phyloP scores from a whole-genome alignment of 2,888 invertebrate genomes.

The Rhingia rostrata region DNA sequence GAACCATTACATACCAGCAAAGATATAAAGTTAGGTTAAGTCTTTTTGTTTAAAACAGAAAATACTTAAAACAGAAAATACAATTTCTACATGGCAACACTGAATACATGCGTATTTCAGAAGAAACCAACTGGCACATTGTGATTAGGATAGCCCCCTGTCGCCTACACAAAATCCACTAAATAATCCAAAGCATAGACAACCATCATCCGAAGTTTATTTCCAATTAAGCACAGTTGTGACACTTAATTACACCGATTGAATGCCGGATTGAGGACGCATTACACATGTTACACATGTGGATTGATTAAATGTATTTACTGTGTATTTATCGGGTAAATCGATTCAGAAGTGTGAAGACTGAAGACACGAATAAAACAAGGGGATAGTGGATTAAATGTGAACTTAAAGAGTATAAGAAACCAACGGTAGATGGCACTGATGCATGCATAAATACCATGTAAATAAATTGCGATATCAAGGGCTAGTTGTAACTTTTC shows the following conservation, averaged over 20 bases:
- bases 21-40: too few relatives aligned
- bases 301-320: conserved; percentile 55
- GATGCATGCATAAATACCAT: too few relatives aligned
- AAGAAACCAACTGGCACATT: conserved; percentile 49
- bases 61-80: background rate
- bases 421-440: too few relatives aligned
- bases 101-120: conserved; percentile 2
- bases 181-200: conserved; percentile 58
- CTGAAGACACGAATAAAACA: background rate
- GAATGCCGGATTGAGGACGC: conserved; percentile 57
- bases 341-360: background rate
- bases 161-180: conserved; percentile 45
- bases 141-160: conserved; percentile 45
- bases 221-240: conserved; percentile 67
- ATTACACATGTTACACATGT: conserved; percentile 56
- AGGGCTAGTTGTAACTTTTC: too few relatives aligned
- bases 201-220: conserved; percentile 54
- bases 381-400: too few relatives aligned
- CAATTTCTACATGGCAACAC: conserved; percentile 36
- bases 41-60: background rate
- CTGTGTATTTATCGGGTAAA: conserved; percentile 28
- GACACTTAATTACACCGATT: conserved; percentile 69
- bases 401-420: too few relatives aligned
- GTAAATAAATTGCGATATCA: too few relatives aligned
- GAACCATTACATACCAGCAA: too few relatives aligned